These are phyloP conservation scores for Halichoerus grypus DNA, from an alignment of 2,113 vertebrate genomes.

Conservation along the genomic window DNA sequence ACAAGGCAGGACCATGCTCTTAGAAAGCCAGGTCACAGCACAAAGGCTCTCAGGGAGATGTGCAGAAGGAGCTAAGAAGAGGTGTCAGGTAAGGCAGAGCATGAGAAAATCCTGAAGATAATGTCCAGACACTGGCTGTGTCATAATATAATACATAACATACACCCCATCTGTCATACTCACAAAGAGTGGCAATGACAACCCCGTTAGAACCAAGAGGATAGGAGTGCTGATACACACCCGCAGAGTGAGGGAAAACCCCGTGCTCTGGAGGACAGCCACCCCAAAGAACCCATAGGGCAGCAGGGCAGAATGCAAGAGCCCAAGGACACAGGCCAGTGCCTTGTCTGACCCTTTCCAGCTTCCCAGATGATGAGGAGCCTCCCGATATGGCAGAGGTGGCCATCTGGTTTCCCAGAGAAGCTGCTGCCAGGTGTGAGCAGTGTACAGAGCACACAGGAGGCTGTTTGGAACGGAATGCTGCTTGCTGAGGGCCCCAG, in stretches of 20 bases:
- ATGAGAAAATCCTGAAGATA: not conserved
- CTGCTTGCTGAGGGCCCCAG: slow-evolving; percentile 61
- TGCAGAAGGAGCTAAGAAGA: not conserved
- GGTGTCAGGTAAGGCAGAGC: not conserved
- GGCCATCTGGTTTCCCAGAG: slow-evolving; percentile 15
- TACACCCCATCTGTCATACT: not conserved
- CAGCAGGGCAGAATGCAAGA: not conserved
- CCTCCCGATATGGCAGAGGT: not conserved
- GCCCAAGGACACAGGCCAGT: not conserved
- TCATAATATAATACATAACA: not conserved
- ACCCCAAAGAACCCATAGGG: not conserved
- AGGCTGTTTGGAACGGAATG: slow-evolving; percentile 5
- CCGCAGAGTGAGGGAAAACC: not conserved
- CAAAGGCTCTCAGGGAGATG: not conserved
- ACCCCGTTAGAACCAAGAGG: not conserved
- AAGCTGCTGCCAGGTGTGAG: slow-evolving; percentile 36
- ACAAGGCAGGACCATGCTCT: not conserved
- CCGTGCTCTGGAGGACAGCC: not conserved
- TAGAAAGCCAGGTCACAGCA: not conserved
- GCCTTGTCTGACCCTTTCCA: not conserved
- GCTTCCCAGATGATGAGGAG: not conserved
- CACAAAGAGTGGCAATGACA: not conserved
- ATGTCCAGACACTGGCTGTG: not conserved
- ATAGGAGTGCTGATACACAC: not conserved
- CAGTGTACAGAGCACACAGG: not conserved